A percentile compares a stretch with the other conserved stretches of the same genome.
These are phyloP conservation scores for Cephus runcator DNA, from an alignment of 2,888 invertebrate genomes.

Conservation along the genomic window DNA sequence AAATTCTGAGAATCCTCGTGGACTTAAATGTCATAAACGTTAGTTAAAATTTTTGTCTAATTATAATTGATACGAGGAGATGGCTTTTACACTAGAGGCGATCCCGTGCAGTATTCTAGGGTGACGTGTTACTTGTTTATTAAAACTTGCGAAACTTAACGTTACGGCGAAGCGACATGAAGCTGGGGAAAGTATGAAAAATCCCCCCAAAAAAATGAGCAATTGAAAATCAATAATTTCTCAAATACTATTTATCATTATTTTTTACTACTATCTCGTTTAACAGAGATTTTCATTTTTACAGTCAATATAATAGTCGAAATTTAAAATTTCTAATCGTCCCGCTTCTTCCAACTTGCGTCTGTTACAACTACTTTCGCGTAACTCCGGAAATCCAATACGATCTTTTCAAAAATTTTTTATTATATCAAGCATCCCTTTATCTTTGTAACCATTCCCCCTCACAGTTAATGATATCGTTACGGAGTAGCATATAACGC, in stretches of 20 bases:
- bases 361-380: neutral
- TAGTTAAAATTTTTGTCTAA: constrained; percentile 4
- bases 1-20: neutral
- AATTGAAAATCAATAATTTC: neutral
- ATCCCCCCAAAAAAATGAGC: neutral
- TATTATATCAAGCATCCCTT: neutral
- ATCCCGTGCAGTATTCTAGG: constrained; percentile 16
- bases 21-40: neutral
- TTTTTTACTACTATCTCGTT: neutral
- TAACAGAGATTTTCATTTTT: constrained; percentile 8
- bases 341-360: neutral
- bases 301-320: neutral
- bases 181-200: neutral
- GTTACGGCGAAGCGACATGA: neutral
- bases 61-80: constrained; percentile 12
- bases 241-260: neutral
- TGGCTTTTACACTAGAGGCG: neutral
- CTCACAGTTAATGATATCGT: neutral
- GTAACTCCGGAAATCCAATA: neutral
- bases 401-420: neutral
- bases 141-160: neutral
- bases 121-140: neutral
- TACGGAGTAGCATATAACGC: neutral
- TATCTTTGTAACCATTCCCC: neutral
- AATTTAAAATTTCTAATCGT: neutral